Conservation (phyloP, 2,888 invertebrate genomes). For the Erebia epiphron region DNA sequence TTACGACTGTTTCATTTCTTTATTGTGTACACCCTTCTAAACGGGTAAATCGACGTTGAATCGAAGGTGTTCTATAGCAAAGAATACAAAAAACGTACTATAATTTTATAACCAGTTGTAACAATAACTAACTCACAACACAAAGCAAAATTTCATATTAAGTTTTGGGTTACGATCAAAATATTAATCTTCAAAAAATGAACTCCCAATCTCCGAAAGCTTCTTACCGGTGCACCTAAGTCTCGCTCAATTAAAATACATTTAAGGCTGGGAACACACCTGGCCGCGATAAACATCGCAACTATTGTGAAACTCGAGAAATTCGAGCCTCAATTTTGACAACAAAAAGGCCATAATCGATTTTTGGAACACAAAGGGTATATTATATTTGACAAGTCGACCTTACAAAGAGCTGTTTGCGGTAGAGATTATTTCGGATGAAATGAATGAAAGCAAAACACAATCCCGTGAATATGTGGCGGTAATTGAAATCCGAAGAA, state of each 20-base stretch:
- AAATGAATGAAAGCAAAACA: conserved; percentile 82
- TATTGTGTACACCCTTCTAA: neutral
- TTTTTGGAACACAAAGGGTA: conserved; percentile 75
- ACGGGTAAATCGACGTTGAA: neutral
- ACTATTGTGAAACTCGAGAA: conserved; percentile 80
- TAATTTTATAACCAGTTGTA: neutral
- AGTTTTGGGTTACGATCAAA: conserved; percentile 20
- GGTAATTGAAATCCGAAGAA: conserved; percentile 78
- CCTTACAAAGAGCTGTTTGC: conserved; percentile 78
- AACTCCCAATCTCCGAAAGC: conserved; percentile 18
- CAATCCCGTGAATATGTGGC: conserved; percentile 72
- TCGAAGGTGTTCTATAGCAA: neutral
- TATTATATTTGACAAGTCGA: conserved; percentile 81
- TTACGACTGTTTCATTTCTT: too few species aligned
- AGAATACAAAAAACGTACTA: neutral
- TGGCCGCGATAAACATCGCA: conserved; percentile 78
- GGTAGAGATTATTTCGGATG: conserved; percentile 82
- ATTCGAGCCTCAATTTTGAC: conserved; percentile 81
- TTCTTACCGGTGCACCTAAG: conserved; percentile 19
- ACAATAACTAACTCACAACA: conserved; percentile 7
- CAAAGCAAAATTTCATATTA: conserved; percentile 12
- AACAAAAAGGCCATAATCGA: conserved; percentile 83
- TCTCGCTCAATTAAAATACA: conserved; percentile 72
- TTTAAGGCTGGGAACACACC: conserved; percentile 71
- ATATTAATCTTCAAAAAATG: conserved; percentile 25